Evolutionary conservation across 2,113 vertebrate genomes (phyloP), one percentile per base, ranked within the genome.

Genomic region (Bufo gargarizans): DNA sequence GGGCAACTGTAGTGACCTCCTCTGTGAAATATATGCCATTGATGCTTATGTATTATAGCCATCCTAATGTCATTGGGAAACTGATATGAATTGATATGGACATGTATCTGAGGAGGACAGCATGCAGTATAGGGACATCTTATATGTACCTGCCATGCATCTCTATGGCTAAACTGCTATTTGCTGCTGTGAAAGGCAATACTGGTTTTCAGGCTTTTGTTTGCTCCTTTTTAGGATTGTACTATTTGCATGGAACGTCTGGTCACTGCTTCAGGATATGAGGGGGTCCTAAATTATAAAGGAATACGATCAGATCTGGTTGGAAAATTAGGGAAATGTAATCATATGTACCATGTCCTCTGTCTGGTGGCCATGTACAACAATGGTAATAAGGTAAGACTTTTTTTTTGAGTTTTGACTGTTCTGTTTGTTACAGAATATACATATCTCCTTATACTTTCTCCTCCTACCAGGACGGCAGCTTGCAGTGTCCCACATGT

Each of bases 311-410:
- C 97, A 0, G 98, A 99, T 92, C 92, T 97, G 76, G 98, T 99
- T 90, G 98, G 97, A 91, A 98, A 96, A 92, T 93, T 99, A 95
- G 97, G 97, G 91, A 98, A 96, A 92, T 99, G 98, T 0, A 97
- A 97, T 71, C 98, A 99, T 92, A 94, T 99, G 96, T 99, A 97
- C 95, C 98, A 99, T 94, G 96, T 99, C 91, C 95, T 99, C 91
- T 99, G 98, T 93, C 95, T 99, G 89, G 95, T 99, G 89, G 98
- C 98, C 93, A 98, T 99, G 98, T 99, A 99, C 94, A 97, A 96
- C 95, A 99, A 97, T 3, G 97, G 97, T 92, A 98, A 97, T 93
- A 98, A 97, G 97, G 97, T 97, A 92, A 92, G 92, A 10, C 17
- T 3, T 47, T 16, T 4, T 72, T 72, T 43, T 74, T 58, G 3